Percentiles rank a stretch among this genome's conserved stretches.
phyloP scores from a whole-genome alignment of 2,113 vertebrate species.

The Aphelocoma coerulescens region DNA sequence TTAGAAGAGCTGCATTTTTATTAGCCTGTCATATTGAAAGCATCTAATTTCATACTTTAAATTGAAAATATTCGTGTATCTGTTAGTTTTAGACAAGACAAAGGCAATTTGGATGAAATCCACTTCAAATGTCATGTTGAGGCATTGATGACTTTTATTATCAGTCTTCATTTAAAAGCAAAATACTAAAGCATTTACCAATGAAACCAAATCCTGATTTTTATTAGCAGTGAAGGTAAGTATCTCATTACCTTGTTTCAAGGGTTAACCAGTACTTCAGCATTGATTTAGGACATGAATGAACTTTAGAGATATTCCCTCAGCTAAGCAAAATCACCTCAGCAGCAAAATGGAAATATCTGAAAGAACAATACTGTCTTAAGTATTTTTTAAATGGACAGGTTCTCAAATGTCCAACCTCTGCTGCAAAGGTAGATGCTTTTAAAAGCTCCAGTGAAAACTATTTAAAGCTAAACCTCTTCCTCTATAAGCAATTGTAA shows the following conservation, averaged over 20 bases:
- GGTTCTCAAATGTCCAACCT: background rate
- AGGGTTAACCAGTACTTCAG: background rate
- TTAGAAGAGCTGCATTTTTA: background rate
- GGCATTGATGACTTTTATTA: background rate
- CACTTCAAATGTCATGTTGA: background rate
- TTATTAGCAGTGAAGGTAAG: background rate
- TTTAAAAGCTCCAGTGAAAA: background rate
- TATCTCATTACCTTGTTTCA: background rate
- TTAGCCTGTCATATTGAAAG: background rate
- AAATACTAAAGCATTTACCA: background rate
- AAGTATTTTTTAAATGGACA: background rate
- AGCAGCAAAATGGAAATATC: background rate
- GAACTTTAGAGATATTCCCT: background rate
- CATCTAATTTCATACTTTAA: background rate
- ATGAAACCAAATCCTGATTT: background rate
- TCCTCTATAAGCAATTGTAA: background rate
- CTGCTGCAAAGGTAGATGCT: background rate
- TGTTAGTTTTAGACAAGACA: background rate
- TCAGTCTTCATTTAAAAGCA: background rate
- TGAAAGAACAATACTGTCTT: background rate
- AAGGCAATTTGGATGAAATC: background rate
- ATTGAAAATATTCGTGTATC: background rate
- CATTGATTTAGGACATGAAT: background rate
- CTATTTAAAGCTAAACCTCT: background rate
- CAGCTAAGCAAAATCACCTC: background rate